A percentile compares a stretch with the other conserved stretches of the same genome.
phyloP scores from a whole-genome alignment of 2,797 vertebrate species.

The Rhinoraja longicauda region DNA sequence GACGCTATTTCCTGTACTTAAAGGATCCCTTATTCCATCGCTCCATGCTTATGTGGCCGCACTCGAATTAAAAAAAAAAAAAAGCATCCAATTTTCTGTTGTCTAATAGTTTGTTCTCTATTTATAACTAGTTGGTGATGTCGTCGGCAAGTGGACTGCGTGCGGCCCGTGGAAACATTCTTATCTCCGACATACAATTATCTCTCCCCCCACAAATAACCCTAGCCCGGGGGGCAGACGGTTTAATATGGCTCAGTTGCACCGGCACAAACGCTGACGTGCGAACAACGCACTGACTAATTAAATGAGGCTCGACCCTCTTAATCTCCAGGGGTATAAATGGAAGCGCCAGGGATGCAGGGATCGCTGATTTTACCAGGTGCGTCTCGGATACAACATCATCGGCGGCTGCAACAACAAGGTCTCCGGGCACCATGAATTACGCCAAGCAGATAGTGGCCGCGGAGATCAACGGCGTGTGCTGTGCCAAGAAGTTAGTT shows the following conservation, averaged over 20 bases:
- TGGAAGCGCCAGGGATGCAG: neutral
- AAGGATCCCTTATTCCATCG: neutral
- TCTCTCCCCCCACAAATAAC: neutral
- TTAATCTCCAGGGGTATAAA: slow-evolving; percentile 21
- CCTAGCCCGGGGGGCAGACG: neutral
- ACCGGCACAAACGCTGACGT: neutral
- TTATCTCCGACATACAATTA: neutral
- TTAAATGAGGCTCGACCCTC: neutral
- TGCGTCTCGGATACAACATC: neutral
- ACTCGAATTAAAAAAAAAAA: too few species aligned
- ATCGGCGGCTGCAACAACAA: too few species aligned
- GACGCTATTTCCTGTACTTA: neutral
- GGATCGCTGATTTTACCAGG: neutral
- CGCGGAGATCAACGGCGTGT: slow-evolving; percentile 51
- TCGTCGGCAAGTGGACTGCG: neutral
- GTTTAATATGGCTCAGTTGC: slow-evolving; percentile 23
- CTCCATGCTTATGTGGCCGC: neutral
- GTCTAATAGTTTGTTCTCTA: neutral
- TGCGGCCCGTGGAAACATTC: neutral
- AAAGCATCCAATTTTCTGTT: neutral
- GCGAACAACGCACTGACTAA: neutral
- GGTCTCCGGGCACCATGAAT: slow-evolving; percentile 44
- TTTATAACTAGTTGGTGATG: neutral
- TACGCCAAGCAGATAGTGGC: slow-evolving; percentile 35
- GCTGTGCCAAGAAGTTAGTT: slow-evolving; percentile 48